These are phyloP conservation scores for Gila orcuttii DNA, from an alignment of 2,113 vertebrate species.

Conservation along the genomic window DNA sequence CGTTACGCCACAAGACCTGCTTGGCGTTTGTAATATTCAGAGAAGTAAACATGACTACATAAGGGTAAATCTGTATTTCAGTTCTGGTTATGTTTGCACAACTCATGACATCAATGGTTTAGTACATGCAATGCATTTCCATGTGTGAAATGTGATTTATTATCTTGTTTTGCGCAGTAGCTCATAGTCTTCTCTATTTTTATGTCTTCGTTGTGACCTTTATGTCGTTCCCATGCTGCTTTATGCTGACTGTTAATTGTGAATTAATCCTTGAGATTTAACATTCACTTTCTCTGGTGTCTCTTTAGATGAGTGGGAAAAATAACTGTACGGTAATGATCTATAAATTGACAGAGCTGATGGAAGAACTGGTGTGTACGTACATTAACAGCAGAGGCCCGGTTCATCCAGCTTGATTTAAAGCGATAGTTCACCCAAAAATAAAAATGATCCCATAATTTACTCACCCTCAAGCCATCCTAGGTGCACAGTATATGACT, in stretches of 20 bases:
- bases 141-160: conserved; percentile 8
- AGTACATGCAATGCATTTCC: not conserved
- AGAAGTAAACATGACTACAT: not conserved
- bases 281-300: not conserved
- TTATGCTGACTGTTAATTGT: conserved; percentile 13
- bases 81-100: conserved; percentile 54
- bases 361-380: not conserved
- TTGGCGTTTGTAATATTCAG: not conserved
- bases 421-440: not conserved
- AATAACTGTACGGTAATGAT: not conserved
- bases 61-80: conserved; percentile 61
- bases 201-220: not conserved
- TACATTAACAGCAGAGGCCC: not conserved
- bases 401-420: not conserved
- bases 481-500: too few species aligned
- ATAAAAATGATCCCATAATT: not conserved
- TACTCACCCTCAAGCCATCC: too few species aligned
- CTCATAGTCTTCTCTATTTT: conserved; percentile 22
- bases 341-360: not conserved
- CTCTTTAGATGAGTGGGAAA: not conserved
- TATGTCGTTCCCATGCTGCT: not conserved
- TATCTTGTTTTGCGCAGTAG: conserved; percentile 11
- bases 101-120: not conserved
- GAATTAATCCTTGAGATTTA: not conserved
- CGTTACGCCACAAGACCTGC: not conserved